phyloP scores from a whole-genome alignment of 2,113 vertebrate species.

The Crotalus horridus region DNA sequence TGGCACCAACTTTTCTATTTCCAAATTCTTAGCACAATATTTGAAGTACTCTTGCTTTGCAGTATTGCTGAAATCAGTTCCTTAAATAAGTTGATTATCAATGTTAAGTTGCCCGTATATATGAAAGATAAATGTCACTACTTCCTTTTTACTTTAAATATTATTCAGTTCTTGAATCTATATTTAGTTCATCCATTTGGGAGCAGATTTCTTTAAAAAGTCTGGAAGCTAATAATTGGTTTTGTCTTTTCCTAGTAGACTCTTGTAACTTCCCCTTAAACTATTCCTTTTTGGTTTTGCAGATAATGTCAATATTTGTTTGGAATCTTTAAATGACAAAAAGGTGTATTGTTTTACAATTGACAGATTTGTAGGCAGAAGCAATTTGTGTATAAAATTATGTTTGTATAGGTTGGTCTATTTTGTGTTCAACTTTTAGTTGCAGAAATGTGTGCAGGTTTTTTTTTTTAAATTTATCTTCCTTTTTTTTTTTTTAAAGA shows the following conservation, averaged over 20 bases:
- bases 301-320: neutral
- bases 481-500: conserved; percentile 62
- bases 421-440: neutral
- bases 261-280: neutral
- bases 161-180: neutral
- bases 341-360: neutral
- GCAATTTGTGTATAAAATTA: neutral
- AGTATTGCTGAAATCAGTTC: neutral
- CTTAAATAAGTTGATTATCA: neutral
- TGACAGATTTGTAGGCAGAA: neutral
- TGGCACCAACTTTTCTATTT: neutral
- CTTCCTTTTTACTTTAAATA: neutral
- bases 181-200: neutral
- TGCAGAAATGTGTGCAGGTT: neutral
- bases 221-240: neutral
- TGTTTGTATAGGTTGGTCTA: neutral
- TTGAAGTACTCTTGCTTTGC: neutral
- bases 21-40: neutral
- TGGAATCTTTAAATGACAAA: neutral
- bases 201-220: neutral
- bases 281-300: neutral
- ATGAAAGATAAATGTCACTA: neutral
- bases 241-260: neutral
- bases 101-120: neutral
- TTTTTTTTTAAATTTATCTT: neutral